These are phyloP conservation scores for Lycocorax pyrrhopterus DNA, from an alignment of 2,113 vertebrate genomes.

Conservation along the genomic window DNA sequence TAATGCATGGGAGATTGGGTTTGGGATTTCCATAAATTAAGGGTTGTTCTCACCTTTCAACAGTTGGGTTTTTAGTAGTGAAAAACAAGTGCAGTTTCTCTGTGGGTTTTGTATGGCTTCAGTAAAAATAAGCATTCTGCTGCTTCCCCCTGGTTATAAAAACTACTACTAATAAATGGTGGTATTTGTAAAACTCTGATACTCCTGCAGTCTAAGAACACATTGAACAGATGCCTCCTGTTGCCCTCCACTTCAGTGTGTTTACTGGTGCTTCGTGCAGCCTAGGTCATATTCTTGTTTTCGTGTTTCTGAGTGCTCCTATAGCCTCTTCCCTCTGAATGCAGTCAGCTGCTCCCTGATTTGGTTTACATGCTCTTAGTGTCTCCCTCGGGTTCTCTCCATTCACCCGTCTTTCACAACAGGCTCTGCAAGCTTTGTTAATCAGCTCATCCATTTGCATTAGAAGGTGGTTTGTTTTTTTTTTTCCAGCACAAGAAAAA, in stretches of 20 bases:
- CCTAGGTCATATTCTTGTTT: slow-evolving; percentile 45
- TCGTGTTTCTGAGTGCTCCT: slow-evolving; percentile 47
- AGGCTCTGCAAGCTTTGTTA: slow-evolving; percentile 61
- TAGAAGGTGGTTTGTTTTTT: background rate
- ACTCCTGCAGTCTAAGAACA: background rate
- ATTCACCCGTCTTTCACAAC: slow-evolving; percentile 52
- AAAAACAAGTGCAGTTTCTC: background rate
- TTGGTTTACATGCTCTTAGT: slow-evolving; percentile 61
- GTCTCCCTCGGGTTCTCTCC: slow-evolving; percentile 59
- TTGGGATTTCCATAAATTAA: slow-evolving; percentile 45
- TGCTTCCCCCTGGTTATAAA: background rate
- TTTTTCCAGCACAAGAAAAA: slow-evolving; percentile 8
- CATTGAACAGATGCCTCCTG: slow-evolving; percentile 23
- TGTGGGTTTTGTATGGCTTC: background rate
- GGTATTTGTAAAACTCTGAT: background rate
- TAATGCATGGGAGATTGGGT: background rate
- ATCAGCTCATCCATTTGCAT: slow-evolving; percentile 65
- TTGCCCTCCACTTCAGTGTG: background rate
- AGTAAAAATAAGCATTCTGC: background rate
- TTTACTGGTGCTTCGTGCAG: slow-evolving; percentile 37
- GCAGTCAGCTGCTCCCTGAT: slow-evolving; percentile 62
- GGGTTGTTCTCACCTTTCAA: background rate
- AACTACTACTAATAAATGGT: background rate
- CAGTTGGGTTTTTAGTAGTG: slow-evolving; percentile 22
- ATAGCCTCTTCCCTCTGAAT: slow-evolving; percentile 31